Evolutionary conservation across 2,113 vertebrate species (phyloP), one percentile per base, ranked within the genome.

Genomic region (Psammodynastes pulverulentus): DNA sequence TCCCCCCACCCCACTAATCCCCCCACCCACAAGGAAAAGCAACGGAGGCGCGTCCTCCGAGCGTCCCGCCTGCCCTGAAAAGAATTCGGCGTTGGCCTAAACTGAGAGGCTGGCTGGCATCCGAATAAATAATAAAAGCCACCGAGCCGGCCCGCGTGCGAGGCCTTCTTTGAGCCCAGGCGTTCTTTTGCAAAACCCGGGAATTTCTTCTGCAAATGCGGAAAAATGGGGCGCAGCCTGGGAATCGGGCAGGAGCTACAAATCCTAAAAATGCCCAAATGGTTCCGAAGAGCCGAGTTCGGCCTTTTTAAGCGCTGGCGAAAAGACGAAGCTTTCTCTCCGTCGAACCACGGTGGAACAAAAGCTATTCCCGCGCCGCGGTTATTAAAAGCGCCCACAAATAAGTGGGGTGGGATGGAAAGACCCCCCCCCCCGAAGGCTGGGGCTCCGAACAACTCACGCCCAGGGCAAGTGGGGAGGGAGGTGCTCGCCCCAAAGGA

Each of bases 291-390:
- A 95, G 93, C 96, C 94, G 52, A 94, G 95, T 93, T 95, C 45
- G 93, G 34, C 96, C 97, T 97, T 97, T 97, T 97, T 97, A 94
- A 92, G 92, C 97, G 98, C 94, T 97, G 98, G 98, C 95, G 93
- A 93, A 97, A 97, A 98, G 97, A 97, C 97, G 97, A 97, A 98
- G 97, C 97, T 97, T 97, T 96, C 96, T 39, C 97, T 97, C 96
- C 92, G 97, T 97, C 97, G 97, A 97, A 98, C 97, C 97, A 91
- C 84, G 95, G 96, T 93, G 97, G 97, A 96, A 98, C 98, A 98
- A 98, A 98, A 97, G 92, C 34, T 19, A 19, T 39, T 79, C 34
- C 72, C 34, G 6, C 72, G 7, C 72, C 34, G 17, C 34, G 34
- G 17, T 34, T 34, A 39, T 43, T 3, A 19, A 79, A 79, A 19